phyloP scores from a whole-genome alignment of 2,888 invertebrate species.

The Mactromeris polynyma region DNA sequence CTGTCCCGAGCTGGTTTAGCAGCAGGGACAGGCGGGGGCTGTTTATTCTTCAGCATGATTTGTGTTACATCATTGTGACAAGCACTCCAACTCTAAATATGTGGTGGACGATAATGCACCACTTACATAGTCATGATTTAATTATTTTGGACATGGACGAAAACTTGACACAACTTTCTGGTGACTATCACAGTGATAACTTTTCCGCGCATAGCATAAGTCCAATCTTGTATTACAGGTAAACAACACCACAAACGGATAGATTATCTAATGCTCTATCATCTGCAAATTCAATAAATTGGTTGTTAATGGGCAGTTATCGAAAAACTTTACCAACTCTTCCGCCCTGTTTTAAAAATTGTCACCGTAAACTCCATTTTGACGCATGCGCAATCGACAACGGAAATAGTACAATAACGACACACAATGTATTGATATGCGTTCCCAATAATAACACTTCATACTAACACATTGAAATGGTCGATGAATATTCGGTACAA shows the following conservation, averaged over 20 bases:
- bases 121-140: neutral
- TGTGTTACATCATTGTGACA: constrained; percentile 39
- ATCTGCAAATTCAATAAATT: constrained; percentile 21
- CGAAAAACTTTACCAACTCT: constrained; percentile 66
- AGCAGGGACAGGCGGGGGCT: constrained; percentile 70
- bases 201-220: constrained; percentile 26
- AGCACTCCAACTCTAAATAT: neutral
- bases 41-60: constrained; percentile 75
- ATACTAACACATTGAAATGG: too few relatives aligned
- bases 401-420: constrained; percentile 25
- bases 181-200: neutral
- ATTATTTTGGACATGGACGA: constrained; percentile 21
- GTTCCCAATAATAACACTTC: neutral
- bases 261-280: constrained; percentile 13
- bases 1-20: constrained; percentile 64
- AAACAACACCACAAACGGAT: neutral
- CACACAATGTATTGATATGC: constrained; percentile 5
- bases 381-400: constrained; percentile 70
- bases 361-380: constrained; percentile 68
- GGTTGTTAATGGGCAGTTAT: neutral
- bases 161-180: constrained; percentile 53
- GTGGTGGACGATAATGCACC: neutral
- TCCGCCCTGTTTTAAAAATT: constrained; percentile 79
- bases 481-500: too few relatives aligned
- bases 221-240: neutral